A percentile compares a stretch with the other conserved stretches of the same genome.
Conservation (phyloP, 2,113 vertebrate genomes). For the Spilogale gracilis region DNA sequence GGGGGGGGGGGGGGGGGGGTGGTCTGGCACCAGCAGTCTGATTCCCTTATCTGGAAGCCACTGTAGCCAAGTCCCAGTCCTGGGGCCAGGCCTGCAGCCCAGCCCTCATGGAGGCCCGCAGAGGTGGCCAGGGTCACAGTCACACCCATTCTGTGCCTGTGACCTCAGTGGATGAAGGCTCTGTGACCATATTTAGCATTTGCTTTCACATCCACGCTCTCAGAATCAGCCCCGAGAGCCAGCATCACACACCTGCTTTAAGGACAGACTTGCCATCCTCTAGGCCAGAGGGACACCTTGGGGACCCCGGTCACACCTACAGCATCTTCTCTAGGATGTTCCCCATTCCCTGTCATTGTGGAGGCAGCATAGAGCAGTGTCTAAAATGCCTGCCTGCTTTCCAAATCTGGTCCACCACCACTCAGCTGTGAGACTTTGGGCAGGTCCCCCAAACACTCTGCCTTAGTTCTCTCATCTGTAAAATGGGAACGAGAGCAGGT, state of each 20-base stretch:
- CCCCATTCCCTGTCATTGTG: background rate
- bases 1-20: no score
- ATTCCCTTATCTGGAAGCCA: background rate
- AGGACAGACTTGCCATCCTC: background rate
- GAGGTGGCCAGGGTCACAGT: no score
- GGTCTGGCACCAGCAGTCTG: background rate
- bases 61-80: background rate
- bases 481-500: background rate
- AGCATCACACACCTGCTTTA: background rate
- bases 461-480: background rate
- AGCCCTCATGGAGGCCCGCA: background rate
- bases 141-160: background rate
- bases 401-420: rapidly evolving
- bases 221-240: background rate
- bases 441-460: background rate
- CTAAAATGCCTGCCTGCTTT: no score
- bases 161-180: background rate
- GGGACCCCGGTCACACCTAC: background rate
- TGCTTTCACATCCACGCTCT: background rate
- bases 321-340: background rate
- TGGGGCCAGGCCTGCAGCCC: background rate
- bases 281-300: background rate
- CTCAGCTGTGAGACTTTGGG: background rate
- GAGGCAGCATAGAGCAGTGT: background rate
- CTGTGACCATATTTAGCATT: background rate